Conservation (phyloP, 2,113 vertebrate species). For the Engystomops pustulosus region DNA sequence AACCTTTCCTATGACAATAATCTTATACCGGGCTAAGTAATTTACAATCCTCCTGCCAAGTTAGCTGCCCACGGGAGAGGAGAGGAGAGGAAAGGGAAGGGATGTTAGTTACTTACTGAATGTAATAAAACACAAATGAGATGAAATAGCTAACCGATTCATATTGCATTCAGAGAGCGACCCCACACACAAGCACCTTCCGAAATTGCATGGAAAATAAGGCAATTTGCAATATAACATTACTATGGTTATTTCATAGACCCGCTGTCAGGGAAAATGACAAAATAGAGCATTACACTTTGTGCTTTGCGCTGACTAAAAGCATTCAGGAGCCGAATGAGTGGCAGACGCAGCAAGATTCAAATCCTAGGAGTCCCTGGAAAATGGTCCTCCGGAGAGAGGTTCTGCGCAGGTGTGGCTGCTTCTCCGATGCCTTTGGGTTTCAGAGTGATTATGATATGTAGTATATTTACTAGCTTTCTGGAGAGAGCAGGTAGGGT, state of each 20-base stretch:
- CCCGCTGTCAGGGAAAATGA: conserved; percentile 33
- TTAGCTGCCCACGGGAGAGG: conserved; percentile 30
- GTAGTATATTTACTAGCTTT: too few species aligned
- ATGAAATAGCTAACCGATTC: conserved; percentile 40
- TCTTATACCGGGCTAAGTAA: conserved; percentile 40
- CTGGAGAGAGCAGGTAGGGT: not conserved
- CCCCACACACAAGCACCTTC: not conserved
- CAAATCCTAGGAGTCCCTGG: not conserved
- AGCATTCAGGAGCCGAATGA: not conserved
- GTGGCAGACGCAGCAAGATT: conserved; percentile 11
- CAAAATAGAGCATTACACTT: conserved; percentile 34
- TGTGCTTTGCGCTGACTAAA: conserved; percentile 41
- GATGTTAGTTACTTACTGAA: conserved; percentile 48
- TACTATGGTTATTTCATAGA: conserved; percentile 44
- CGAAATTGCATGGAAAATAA: conserved; percentile 31
- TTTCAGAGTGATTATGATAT: too few species aligned
- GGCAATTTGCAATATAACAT: conserved; percentile 35
- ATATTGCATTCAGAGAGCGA: conserved; percentile 25
- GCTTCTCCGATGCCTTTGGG: not conserved
- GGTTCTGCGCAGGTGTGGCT: not conserved
- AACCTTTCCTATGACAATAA: conserved; percentile 55
- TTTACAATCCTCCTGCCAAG: conserved; percentile 51
- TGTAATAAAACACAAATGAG: conserved; percentile 47
- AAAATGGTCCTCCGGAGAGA: not conserved
- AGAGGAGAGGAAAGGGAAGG: conserved; percentile 34